Conservation (phyloP, 35 echinoderm and acorn worm species). For the Hemicentrotus pulcherrimus region DNA sequence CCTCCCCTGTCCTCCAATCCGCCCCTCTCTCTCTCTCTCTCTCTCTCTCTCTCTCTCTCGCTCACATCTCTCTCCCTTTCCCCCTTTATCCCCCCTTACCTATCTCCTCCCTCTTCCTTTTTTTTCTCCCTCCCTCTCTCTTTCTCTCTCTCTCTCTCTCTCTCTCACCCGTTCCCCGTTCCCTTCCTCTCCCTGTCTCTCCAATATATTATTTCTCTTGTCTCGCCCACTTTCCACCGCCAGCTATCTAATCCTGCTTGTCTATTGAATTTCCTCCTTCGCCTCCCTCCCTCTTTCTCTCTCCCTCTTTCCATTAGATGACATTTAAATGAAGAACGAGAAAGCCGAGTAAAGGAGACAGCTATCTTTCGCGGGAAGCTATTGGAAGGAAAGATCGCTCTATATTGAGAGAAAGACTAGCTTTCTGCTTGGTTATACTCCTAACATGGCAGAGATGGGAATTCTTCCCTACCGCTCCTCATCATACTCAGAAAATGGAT, state of each 20-base stretch:
- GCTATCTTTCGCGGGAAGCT: slow-evolving; percentile 20
- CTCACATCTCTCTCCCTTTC: no score
- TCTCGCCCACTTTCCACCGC: background rate
- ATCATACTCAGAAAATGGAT: background rate
- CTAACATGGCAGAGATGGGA: background rate
- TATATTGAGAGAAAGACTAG: background rate
- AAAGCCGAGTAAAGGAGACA: background rate
- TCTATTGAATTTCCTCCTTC: slow-evolving; percentile 26
- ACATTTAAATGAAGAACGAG: slow-evolving; percentile 35
- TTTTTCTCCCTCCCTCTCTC: background rate
- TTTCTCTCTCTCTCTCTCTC: background rate
- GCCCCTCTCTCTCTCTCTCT: no score
- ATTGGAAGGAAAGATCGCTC: background rate
- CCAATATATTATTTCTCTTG: background rate
- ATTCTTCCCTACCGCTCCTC: background rate
- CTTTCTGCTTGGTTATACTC: background rate
- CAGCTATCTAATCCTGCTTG: background rate
- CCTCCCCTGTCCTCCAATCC: no score
- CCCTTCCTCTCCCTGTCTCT: background rate
- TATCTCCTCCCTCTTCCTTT: background rate
- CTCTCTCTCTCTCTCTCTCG: no score
- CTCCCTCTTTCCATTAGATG: slow-evolving; percentile 33
- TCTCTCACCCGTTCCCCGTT: background rate
- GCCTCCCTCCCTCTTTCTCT: background rate
- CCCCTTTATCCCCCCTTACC: background rate